Evolutionary conservation across 2,888 invertebrate genomes (phyloP), one percentile per base, ranked within the genome.

Genomic region (Cremastobaeus sp.): DNA sequence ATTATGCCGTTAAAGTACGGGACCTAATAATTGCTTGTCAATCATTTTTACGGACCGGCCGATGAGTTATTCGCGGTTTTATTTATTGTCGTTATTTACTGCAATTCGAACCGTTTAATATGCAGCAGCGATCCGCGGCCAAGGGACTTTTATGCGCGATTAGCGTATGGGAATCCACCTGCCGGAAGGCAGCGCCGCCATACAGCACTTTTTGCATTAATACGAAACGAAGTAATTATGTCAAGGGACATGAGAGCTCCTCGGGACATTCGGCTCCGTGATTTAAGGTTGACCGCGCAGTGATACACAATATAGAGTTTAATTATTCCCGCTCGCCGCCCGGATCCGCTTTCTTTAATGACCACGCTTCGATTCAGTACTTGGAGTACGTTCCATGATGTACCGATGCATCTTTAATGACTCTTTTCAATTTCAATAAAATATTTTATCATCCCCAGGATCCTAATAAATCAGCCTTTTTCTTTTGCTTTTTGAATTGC

Each of bases 141-240:
- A 34, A 17, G 32, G 35, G 35, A 52, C 52, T 45, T 54, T 60
- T 60, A 60, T 52, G 66, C 39, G 47, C 47, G 65, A 11, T 28
- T 39, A 21, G 30, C 39, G 17, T 34, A 52, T 39, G 64, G 54
- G 65, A 69, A 60, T 65, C 47, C 64, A 69, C 57, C 69, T 74
- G 70, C 70, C 62, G 74, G 62, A 66, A 66, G 66, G 62, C 57
- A 65, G 47, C 64, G 41, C 72, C 60, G 65, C 34, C 55, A 48
- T 35, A 35, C 48, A 62, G 64, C 45, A 57, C 62, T 76, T 54
- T 74, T 74, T 77, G 76, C 76, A 78, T 82, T 80, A 81, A 81
- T 81, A 78, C 74, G 76, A 77, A 77, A 76, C 78, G 73, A 82
- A 80, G 82, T 83, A 84, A 85, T 84, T 84, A 85, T 83, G 80